Evolutionary conservation across 2,888 invertebrate species (phyloP).

Genomic region (Rhynchonema sp.): DNA sequence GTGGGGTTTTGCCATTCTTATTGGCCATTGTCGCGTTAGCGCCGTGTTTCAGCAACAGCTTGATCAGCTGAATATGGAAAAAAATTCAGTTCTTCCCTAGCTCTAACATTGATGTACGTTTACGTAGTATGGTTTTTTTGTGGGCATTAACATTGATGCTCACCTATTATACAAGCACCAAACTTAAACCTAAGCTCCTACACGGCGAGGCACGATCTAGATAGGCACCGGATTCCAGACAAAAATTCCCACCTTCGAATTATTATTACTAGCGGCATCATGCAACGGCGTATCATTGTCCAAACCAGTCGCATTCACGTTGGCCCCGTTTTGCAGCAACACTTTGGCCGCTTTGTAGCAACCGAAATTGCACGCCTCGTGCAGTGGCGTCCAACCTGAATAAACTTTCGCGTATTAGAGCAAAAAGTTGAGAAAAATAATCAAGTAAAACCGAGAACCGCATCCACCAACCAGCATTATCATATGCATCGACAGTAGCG

Average conservation of each 20-base stretch:
- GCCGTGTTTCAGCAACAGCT: constrained; percentile 40
- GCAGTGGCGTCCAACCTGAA: constrained; percentile 56
- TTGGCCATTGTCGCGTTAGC: constrained; percentile 42
- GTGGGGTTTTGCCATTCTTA: constrained; percentile 29
- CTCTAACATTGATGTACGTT: too few relatives aligned
- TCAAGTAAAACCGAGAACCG: too few relatives aligned
- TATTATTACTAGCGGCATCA: constrained; percentile 55
- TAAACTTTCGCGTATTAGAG: too few relatives aligned
- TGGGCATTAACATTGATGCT: too few relatives aligned
- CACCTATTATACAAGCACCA: too few relatives aligned
- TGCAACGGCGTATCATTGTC: constrained; percentile 61
- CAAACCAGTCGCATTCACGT: constrained; percentile 54
- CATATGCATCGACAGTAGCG: constrained; percentile 31
- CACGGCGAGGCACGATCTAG: too few relatives aligned
- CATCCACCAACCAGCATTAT: not conserved
- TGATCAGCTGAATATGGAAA: constrained; percentile 25
- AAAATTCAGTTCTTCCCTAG: too few relatives aligned
- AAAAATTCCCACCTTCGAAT: constrained; percentile 35
- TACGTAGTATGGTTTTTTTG: too few relatives aligned
- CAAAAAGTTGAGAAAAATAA: too few relatives aligned
- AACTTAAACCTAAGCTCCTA: too few relatives aligned
- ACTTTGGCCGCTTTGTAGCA: constrained; percentile 50
- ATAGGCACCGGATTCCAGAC: too few relatives aligned
- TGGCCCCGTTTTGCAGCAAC: constrained; percentile 52
- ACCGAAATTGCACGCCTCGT: constrained; percentile 62